Percentiles rank a stretch among this genome's conserved stretches.
phyloP scores from a whole-genome alignment of 2,113 vertebrate species.

The Sinosuthora webbiana region DNA sequence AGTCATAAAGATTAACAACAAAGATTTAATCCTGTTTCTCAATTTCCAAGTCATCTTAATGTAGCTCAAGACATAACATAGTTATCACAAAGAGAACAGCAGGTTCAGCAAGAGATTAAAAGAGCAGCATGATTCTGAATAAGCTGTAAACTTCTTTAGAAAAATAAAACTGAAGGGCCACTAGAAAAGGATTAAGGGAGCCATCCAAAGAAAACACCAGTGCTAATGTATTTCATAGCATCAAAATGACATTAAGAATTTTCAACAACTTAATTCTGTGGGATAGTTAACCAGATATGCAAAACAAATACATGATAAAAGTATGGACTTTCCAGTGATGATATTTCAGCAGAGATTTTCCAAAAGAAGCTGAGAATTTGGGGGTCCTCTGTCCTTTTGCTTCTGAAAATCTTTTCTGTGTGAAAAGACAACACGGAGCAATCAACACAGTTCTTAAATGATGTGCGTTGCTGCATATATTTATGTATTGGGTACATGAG shows the following conservation, averaged over 20 bases:
- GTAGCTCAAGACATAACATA: neutral
- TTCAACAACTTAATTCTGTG: neutral
- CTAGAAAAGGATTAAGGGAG: neutral
- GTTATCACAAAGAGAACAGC: neutral
- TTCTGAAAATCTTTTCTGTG: neutral
- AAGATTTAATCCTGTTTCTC: constrained; percentile 27
- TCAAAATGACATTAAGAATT: neutral
- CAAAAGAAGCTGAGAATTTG: neutral
- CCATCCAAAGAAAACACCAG: neutral
- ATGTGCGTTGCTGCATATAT: neutral
- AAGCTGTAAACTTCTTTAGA: neutral
- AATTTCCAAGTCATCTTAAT: neutral
- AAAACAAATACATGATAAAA: neutral
- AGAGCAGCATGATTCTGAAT: neutral
- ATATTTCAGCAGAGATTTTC: neutral
- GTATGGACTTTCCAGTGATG: neutral
- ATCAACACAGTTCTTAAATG: neutral
- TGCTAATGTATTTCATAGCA: neutral
- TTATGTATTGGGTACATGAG: neutral
- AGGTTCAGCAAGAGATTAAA: neutral
- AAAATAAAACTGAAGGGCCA: neutral
- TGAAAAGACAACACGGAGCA: neutral
- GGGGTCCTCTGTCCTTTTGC: neutral
- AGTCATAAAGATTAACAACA: neutral
- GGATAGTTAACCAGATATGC: neutral